phyloP scores from a whole-genome alignment of 1,140 invertebrate genomes.

The Drosophila mauritiana region DNA sequence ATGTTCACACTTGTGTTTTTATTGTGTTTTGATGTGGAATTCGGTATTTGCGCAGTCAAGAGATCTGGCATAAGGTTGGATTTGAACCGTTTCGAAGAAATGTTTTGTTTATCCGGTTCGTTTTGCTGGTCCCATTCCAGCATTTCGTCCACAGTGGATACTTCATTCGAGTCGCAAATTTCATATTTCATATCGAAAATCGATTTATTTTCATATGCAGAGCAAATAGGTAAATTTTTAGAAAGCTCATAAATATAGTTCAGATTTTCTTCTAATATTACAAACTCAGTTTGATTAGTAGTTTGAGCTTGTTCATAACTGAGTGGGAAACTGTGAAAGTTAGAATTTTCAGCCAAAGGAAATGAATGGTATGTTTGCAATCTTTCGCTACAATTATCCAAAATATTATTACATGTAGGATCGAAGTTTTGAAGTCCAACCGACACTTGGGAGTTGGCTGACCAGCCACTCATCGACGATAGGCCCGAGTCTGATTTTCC shows the following conservation, averaged over 20 bases:
- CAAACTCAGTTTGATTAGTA: slow-evolving; percentile 32
- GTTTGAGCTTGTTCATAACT: not conserved
- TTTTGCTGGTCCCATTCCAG: slow-evolving; percentile 56
- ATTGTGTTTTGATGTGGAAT: not conserved
- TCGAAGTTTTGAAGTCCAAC: slow-evolving; percentile 13
- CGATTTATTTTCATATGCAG: slow-evolving; percentile 80
- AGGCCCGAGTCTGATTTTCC: slow-evolving; percentile 91
- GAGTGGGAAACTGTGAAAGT: slow-evolving; percentile 1
- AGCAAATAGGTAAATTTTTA: slow-evolving; percentile 83
- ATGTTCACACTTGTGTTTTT: not conserved
- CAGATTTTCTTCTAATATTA: slow-evolving; percentile 75
- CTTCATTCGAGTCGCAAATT: not conserved
- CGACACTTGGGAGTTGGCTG: slow-evolving; percentile 88
- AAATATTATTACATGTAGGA: slow-evolving; percentile 35
- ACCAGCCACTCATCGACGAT: slow-evolving; percentile 94
- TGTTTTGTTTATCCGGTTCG: slow-evolving; percentile 5
- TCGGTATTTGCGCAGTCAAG: slow-evolving; percentile 39
- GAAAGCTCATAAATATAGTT: slow-evolving; percentile 83
- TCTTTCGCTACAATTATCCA: slow-evolving; percentile 17
- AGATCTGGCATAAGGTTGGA: slow-evolving; percentile 63
- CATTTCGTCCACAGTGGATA: slow-evolving; percentile 60
- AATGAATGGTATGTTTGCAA: not conserved
- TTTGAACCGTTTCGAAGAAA: not conserved
- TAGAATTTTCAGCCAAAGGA: slow-evolving; percentile 1
- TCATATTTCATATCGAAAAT: slow-evolving; percentile 61